Evolutionary conservation across 2,888 invertebrate genomes (phyloP).

Genomic region (Melitaea athalia): DNA sequence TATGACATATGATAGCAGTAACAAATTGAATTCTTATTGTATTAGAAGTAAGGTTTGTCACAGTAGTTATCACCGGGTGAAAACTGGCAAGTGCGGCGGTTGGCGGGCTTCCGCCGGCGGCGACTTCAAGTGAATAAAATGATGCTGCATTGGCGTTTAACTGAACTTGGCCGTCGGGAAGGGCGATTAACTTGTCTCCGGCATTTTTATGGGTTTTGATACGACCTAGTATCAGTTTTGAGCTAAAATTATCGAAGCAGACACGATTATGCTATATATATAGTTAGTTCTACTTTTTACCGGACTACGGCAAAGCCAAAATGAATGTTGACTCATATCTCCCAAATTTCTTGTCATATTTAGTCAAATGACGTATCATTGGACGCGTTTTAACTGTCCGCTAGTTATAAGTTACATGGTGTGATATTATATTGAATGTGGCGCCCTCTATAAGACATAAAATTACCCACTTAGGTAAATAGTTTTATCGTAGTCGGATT

Average conservation of each 20-base stretch:
- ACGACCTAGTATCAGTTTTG: background rate
- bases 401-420: too few species aligned
- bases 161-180: slow-evolving; percentile 1
- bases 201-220: background rate
- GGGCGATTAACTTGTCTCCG: background rate
- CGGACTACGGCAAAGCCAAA: too few species aligned
- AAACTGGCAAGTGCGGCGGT: slow-evolving; percentile 25
- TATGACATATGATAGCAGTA: background rate
- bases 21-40: slow-evolving; percentile 1
- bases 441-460: too few species aligned
- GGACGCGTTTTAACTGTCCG: too few species aligned
- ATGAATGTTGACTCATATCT: too few species aligned
- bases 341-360: too few species aligned
- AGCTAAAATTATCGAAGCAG: background rate
- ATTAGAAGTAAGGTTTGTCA: slow-evolving; percentile 12
- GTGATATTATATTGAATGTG: too few species aligned
- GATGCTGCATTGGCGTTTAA: slow-evolving; percentile 14
- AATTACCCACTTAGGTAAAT: too few species aligned
- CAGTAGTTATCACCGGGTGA: slow-evolving; percentile 21
- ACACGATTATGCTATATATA: background rate
- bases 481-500: too few species aligned
- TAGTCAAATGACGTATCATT: too few species aligned
- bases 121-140: slow-evolving; percentile 14
- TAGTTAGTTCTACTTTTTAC: background rate
- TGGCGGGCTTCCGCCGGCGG: slow-evolving; percentile 26